phyloP scores from a whole-genome alignment of 2,797 vertebrate genomes.

The Melanotaenia boesemani region DNA sequence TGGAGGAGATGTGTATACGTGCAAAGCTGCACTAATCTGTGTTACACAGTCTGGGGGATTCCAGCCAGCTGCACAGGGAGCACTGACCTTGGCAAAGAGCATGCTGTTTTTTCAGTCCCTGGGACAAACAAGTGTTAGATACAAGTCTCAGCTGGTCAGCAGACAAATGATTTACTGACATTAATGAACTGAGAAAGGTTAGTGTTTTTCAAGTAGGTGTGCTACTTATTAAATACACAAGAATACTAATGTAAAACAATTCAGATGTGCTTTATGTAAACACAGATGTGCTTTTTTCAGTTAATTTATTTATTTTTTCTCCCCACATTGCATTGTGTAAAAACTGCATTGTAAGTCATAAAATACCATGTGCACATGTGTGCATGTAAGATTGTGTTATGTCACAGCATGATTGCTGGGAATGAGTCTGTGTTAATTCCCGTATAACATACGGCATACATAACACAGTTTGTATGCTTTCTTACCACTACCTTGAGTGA shows the following conservation, averaged over 20 bases:
- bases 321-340: not conserved
- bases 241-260: not conserved
- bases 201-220: not conserved
- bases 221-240: not conserved
- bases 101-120: conserved; percentile 60
- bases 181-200: conserved; percentile 22
- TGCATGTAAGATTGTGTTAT: conserved; percentile 11
- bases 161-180: conserved; percentile 44
- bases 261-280: not conserved
- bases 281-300: not conserved
- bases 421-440: conserved; percentile 9
- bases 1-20: conserved; percentile 69
- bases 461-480: not conserved
- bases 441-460: not conserved
- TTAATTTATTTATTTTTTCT: not conserved
- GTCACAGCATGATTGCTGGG: conserved; percentile 17
- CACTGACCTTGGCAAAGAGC: conserved; percentile 79
- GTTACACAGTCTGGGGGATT: conserved; percentile 74
- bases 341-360: conserved; percentile 24
- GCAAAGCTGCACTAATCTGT: conserved; percentile 74
- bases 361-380: conserved; percentile 12
- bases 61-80: conserved; percentile 77
- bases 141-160: conserved; percentile 50
- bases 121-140: conserved; percentile 68
- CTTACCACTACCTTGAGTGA: not conserved